Base-by-base conservation (phyloP, 2,888 invertebrate genomes). In the Carpatolechia fugitivella region DNA sequence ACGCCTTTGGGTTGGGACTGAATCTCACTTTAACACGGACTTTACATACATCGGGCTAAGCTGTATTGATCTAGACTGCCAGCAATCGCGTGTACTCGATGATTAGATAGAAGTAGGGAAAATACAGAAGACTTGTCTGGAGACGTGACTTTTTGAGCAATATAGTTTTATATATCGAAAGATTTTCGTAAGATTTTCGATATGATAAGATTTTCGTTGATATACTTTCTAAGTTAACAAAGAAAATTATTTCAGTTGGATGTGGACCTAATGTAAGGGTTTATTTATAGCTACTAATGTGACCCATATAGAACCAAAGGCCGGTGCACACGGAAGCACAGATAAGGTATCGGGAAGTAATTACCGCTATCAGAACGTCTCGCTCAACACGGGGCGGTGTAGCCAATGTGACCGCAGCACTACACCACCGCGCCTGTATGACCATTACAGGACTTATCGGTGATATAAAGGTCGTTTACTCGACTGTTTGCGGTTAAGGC, bases 341-440 rank as follows among this genome's bases (percentile, higher is more conserved):
- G 66, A 67, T 67, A 69, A 63, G 63, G 60, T 67, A 72, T 66
- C 68, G 59, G 65, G 62, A 64, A 65, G 62, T 61, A 63, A 70
- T 70, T 70, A 70, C 52, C 38, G 51, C 55, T 57, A 61, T 60
- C 60, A 56, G 54, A 35, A 16, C 24, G 24, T 24, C 24, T 24
- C 24, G 31, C n/a, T 41, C 49, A 54, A 33, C 52, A 36, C 51
- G 36, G 52, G 13, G 13, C 20, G 20, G 4, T 24, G 41, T 41
- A 20, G 24, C 41, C 41, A 16, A 20, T 44, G 44, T 29, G 44
- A 41, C 16, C 40, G 40, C 18, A 10, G 18, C 20, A 10, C 2
- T 16, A 40, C 10, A 7, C 44, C 11, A 20, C 13, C 1, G 13
- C 29, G 4, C 13, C 20, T 29, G 29, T 29, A 29, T 3, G 29